A percentile compares a stretch with the other conserved stretches of the same genome.
Conservation (phyloP, 2,888 invertebrate genomes). For the Metopia argyrocephala region DNA sequence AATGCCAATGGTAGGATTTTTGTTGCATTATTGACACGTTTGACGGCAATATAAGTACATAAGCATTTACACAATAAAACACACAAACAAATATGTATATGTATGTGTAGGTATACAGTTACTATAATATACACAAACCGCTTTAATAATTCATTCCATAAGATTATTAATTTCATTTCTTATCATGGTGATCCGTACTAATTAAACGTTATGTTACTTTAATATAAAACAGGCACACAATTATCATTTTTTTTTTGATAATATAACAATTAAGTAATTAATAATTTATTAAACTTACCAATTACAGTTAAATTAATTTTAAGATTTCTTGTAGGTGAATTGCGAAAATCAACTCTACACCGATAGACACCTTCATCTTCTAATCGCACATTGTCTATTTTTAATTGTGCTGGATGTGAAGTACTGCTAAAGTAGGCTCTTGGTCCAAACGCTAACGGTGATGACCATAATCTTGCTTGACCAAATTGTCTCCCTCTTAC, state of each 20-base stretch:
- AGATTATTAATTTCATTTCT: background rate
- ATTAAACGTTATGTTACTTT: too few relatives aligned
- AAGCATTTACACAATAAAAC: background rate
- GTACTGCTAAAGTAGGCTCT: constrained; percentile 91
- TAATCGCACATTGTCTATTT: constrained; percentile 82
- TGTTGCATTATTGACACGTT: background rate
- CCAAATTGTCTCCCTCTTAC: constrained; percentile 85
- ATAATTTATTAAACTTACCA: constrained; percentile 81
- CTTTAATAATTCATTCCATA: too few relatives aligned
- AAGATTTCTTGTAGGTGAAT: constrained; percentile 85
- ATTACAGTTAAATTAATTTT: constrained; percentile 88
- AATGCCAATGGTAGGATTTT: background rate
- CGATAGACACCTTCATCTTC: constrained; percentile 85
- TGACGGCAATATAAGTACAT: background rate
- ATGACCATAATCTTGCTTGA: constrained; percentile 90
- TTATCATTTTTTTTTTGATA: too few relatives aligned
- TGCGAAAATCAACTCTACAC: constrained; percentile 86
- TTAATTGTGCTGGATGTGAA: constrained; percentile 88
- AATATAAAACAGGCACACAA: too few relatives aligned
- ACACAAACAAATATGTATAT: too few relatives aligned
- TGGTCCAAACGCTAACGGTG: constrained; percentile 86
- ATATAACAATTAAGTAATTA: too few relatives aligned
- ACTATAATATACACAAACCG: background rate
- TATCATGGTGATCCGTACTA: too few relatives aligned
- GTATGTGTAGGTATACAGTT: background rate